Conservation (phyloP, 2,113 vertebrate species). For the Glaucidium brasilianum region DNA sequence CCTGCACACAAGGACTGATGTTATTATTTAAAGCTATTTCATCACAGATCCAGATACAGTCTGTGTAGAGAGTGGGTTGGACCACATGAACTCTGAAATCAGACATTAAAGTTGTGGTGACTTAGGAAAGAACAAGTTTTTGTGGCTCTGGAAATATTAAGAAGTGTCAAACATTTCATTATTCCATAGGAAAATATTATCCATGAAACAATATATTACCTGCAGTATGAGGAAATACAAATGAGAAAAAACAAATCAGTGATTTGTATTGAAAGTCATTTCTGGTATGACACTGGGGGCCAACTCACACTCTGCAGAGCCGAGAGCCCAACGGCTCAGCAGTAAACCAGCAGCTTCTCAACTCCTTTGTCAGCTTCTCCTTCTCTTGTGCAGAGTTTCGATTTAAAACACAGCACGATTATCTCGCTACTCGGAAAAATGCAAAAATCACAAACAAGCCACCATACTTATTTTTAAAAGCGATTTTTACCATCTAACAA, state of each 20-base stretch:
- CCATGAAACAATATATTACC: background rate
- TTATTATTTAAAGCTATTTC: background rate
- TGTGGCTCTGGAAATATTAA: background rate
- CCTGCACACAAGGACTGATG: background rate
- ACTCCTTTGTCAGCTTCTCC: background rate
- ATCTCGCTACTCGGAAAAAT: background rate
- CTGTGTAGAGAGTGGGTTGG: background rate
- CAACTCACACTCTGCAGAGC: fast-evolving
- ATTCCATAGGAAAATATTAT: background rate
- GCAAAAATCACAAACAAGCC: background rate
- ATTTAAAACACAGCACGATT: background rate
- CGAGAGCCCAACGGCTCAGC: background rate
- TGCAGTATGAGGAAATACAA: background rate
- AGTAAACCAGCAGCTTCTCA: background rate
- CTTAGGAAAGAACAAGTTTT: background rate
- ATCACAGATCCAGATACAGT: background rate
- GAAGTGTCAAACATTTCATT: background rate
- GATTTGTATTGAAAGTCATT: background rate
- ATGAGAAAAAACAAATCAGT: background rate
- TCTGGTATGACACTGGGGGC: background rate
- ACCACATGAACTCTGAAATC: background rate
- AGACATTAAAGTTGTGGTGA: background rate
- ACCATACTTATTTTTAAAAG: background rate
- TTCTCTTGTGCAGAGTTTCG: background rate
- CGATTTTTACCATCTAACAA: background rate